Percentiles rank a stretch among this genome's conserved stretches.
These are phyloP conservation scores for Euspilapteryx auroguttella DNA, from an alignment of 2,888 invertebrate genomes.

Conservation along the genomic window DNA sequence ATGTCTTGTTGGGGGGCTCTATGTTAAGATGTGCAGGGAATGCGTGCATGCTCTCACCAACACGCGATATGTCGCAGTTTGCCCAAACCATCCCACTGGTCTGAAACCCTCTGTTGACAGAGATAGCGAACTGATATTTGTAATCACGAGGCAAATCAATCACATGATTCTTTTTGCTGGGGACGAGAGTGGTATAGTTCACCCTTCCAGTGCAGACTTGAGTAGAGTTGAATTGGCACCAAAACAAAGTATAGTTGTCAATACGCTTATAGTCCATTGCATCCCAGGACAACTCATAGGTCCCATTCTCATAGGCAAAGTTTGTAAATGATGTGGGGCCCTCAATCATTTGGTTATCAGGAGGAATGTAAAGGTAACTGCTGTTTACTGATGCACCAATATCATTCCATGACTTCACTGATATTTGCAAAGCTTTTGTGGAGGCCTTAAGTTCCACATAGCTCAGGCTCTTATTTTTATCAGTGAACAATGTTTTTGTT, in stretches of 20 bases:
- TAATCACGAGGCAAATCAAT: conserved; percentile 62
- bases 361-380: conserved; percentile 65
- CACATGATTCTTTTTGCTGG: conserved; percentile 48
- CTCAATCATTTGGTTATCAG: conserved; percentile 46
- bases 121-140: conserved; percentile 78
- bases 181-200: conserved; percentile 36
- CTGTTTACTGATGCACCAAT: conserved; percentile 59
- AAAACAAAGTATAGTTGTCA: conserved; percentile 79
- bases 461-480: conserved; percentile 58
- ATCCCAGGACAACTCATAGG: conserved; percentile 77
- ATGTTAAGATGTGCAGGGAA: conserved; percentile 32
- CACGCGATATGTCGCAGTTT: conserved; percentile 63
- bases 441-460: conserved; percentile 64
- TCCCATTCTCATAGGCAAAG: conserved; percentile 70
- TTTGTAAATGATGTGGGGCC: conserved; percentile 65
- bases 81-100: conserved; percentile 90
- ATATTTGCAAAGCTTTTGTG: conserved; percentile 39
- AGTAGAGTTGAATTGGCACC: conserved; percentile 63
- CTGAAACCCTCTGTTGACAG: conserved; percentile 68
- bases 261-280: conserved; percentile 40
- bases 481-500: conserved; percentile 29
- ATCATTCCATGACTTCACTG: conserved; percentile 64
- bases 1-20: conserved; percentile 34
- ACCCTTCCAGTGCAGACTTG: conserved; percentile 57
- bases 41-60: conserved; percentile 57